A percentile compares a stretch with the other conserved stretches of the same genome.
phyloP scores from a whole-genome alignment of 2,797 vertebrate genomes.

The Trachops cirrhosus region DNA sequence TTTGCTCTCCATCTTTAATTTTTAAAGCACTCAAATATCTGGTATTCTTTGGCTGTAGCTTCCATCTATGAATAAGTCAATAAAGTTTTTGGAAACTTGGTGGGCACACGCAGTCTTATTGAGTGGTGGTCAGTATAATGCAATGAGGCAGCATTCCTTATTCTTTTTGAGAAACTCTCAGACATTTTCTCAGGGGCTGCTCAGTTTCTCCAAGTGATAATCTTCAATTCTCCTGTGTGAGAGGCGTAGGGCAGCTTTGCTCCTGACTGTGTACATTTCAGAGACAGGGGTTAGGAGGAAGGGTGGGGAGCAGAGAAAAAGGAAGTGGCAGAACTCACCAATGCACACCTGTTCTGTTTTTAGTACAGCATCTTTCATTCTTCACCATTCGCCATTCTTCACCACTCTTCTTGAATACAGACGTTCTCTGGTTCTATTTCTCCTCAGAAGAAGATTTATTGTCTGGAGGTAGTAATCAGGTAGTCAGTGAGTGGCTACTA shows the following conservation, averaged over 20 bases:
- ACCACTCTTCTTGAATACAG: not conserved
- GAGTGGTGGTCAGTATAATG: not conserved
- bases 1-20: not conserved
- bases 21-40: not conserved
- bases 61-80: not conserved
- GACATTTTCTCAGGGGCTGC: not conserved
- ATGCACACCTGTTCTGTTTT: not conserved
- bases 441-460: not conserved
- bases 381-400: not conserved
- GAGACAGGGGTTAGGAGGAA: fast-evolving
- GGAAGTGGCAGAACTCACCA: not conserved
- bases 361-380: not conserved
- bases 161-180: not conserved
- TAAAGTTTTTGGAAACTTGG: not conserved
- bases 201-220: not conserved
- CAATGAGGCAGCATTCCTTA: not conserved
- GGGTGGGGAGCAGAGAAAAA: fast-evolving
- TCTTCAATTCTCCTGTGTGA: not conserved
- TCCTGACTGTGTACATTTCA: not conserved
- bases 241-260: not conserved
- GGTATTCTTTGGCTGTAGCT: not conserved
- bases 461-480: not conserved
- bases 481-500: not conserved
- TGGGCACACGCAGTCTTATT: not conserved
- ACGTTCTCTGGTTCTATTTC: not conserved